These are phyloP conservation scores for Morbakka virulenta DNA, from an alignment of 30 jellyfish, hydroid and myxozoan species.

Conservation along the genomic window DNA sequence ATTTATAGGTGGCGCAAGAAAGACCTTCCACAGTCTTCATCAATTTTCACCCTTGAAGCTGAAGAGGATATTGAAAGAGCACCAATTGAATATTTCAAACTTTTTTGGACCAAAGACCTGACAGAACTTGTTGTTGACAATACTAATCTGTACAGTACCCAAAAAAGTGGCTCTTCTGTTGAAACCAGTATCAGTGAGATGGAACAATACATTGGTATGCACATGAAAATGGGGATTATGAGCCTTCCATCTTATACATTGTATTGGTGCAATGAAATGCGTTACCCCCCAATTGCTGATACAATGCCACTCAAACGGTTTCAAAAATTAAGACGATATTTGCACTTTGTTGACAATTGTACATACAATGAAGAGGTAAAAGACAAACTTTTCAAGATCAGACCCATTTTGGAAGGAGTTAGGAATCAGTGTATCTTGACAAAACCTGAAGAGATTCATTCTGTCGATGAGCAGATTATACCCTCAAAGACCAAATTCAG, in stretches of 20 bases:
- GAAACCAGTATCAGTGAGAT: constrained; percentile 38
- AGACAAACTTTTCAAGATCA: constrained; percentile 36
- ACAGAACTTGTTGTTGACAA: constrained; percentile 40
- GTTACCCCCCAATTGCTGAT: constrained; percentile 54
- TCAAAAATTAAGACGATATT: constrained; percentile 15
- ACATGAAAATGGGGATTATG: constrained; percentile 51
- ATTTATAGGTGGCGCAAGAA: constrained; percentile 22
- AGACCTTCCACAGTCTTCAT: constrained; percentile 18
- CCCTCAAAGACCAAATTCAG: constrained; percentile 60
- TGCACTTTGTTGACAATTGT: constrained; percentile 37
- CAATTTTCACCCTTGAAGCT: constrained; percentile 7
- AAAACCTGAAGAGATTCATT: constrained; percentile 62
- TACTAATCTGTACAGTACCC: constrained; percentile 45
- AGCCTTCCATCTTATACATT: constrained; percentile 25
- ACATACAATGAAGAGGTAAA: constrained; percentile 14
- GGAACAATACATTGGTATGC: constrained; percentile 49
- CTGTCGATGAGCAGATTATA: constrained; percentile 71
- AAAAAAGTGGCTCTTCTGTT: constrained; percentile 15
- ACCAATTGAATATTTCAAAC: constrained; percentile 33
- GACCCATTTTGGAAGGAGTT: constrained; percentile 28
- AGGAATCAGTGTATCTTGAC: constrained; percentile 18
- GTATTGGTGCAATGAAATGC: constrained; percentile 36
- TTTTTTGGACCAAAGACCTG: constrained; percentile 33
- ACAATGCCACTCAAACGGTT: constrained; percentile 47
- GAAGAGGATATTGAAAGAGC: constrained; percentile 32